Evolutionary conservation across 2,797 vertebrate species (phyloP).

Genomic region (Rhadinocentrus ornatus): DNA sequence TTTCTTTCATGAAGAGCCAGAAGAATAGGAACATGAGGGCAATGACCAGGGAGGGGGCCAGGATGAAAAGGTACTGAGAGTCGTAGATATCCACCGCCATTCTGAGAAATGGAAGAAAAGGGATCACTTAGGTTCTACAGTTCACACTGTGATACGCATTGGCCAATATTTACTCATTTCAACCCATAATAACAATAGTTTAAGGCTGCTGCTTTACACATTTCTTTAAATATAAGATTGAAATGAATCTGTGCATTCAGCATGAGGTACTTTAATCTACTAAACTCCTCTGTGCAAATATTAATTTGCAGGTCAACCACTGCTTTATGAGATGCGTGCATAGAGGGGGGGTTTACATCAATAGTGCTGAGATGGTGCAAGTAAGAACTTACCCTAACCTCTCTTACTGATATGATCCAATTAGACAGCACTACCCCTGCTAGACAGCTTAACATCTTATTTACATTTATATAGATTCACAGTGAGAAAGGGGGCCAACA

Average conservation of each 20-base stretch:
- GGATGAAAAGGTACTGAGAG: constrained; percentile 95
- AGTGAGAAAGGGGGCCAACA: constrained; percentile 1
- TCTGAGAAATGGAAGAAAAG: constrained; percentile 63
- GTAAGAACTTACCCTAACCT: constrained; percentile 31
- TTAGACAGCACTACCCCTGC: constrained; percentile 70
- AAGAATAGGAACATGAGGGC: constrained; percentile 98
- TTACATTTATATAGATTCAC: constrained; percentile 66
- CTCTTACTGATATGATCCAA: constrained; percentile 81
- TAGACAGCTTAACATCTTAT: constrained; percentile 76
- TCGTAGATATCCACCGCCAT: constrained; percentile 96
- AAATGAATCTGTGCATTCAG: constrained; percentile 5
- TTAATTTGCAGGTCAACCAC: constrained; percentile 19
- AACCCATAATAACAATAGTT: not conserved
- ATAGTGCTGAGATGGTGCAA: constrained; percentile 20
- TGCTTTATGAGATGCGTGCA: constrained; percentile 4
- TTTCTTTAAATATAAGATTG: not conserved
- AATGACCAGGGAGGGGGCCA: constrained; percentile 94
- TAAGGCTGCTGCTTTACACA: constrained; percentile 4
- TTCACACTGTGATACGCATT: not conserved
- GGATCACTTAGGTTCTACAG: not conserved
- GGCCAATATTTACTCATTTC: not conserved
- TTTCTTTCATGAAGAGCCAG: constrained; percentile 99
- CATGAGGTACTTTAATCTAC: constrained; percentile 9
- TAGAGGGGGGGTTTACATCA: constrained; percentile 15
- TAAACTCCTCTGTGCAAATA: not conserved